Base-by-base conservation (phyloP, 2,113 vertebrate species). In the Lampris megalopsis region DNA sequence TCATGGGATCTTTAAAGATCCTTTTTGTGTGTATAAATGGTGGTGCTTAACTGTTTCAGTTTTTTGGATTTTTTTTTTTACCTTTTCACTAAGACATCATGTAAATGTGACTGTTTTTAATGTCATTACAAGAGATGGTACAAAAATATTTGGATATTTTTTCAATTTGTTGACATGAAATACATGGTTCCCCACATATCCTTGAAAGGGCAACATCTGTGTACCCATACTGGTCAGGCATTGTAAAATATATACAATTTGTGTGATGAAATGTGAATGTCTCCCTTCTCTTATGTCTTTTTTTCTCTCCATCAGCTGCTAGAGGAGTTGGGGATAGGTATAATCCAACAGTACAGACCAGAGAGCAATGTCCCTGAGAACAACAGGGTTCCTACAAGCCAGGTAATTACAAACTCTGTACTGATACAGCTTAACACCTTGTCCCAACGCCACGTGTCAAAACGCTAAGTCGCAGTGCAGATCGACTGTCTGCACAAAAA, bases 311-410 rank as follows among this genome's bases (percentile, higher is more conserved):
- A n/a, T 45, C 81, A 99, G 98, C 94, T 99, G 56, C 89, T 99
- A 54, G 97, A 98, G 89, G 98, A 99, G 88, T 89, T 99, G 79
- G 98, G 98, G 37, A 96, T 94, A 0, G 96, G 96, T 0, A 94
- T 98, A 63, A 95, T 98, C 49, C 96, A 97, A 66, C 97, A 99
- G 74, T 93, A 98, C 89, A 95, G 95, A 80, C 76, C 95, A 0
- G 96, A 97, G 40, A 94, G 91, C 41, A 71, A 71, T 0, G 3
- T 82, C 5, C 68, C 92, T 0, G 90, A 94, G 9, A 91, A 79
- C 35, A 87, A 88, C 71, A 94, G 94, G 53, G 92, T 98, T 2
- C 94, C 97, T 0, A 73, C 98, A 56, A 85, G 64, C 1, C 49
- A 95, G 93, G 97, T 98, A 82, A 64, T 72, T 59, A 69, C 64